Base-by-base conservation (phyloP, 2,888 invertebrate species). In the Cabera pusaria region DNA sequence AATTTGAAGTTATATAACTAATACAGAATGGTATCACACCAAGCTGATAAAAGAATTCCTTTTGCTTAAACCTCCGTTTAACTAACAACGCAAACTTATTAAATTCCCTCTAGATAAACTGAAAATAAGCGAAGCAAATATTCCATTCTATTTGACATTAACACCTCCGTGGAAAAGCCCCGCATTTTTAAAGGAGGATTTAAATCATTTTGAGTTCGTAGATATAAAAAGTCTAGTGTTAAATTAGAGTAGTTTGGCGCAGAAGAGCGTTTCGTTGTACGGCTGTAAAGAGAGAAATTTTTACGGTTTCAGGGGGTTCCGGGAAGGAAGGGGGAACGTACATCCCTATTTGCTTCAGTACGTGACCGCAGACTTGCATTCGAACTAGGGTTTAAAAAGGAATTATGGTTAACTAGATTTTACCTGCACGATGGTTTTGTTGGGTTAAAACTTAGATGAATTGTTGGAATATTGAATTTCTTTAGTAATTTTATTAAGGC, bases 241-340 rank as follows among this genome's bases (percentile, higher is more conserved):
- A 63, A 60, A 66, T 63, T 42, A 42, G 64, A 62, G 61, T 65
- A 71, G 71, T 72, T 69, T 56, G 62, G 60, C 55, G 48, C 60
- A 67, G 73, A 44, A 82, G 72, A 79, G 85, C 77, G 56, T 86
- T 86, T 83, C 80, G 67, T 57, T 86, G 86, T 86, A 71, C 64
- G 49, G 71, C 65, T 74, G 73, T 83, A 76, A 83, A 82, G 74
- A 75, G 75, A 72, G 71, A 69, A 44, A 18, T 75, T 83, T 85
- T 86, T 85, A 85, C 78, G 80, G 74, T 77, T 72, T 63, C 51
- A 43, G 35, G 38, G 24, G 39, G 39, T 37, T 46, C 19, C 12
- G 31, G 27, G 33, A 39, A 43, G 44, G 43, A 14, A 20, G 17
- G 41, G 38, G 39, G 50, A 48, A 55, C 60, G 64, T 77, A 67